A percentile compares a stretch with the other conserved stretches of the same genome.
Evolutionary conservation across 2,113 vertebrate genomes (phyloP).

Genomic region (Chascanopsetta lugubris): DNA sequence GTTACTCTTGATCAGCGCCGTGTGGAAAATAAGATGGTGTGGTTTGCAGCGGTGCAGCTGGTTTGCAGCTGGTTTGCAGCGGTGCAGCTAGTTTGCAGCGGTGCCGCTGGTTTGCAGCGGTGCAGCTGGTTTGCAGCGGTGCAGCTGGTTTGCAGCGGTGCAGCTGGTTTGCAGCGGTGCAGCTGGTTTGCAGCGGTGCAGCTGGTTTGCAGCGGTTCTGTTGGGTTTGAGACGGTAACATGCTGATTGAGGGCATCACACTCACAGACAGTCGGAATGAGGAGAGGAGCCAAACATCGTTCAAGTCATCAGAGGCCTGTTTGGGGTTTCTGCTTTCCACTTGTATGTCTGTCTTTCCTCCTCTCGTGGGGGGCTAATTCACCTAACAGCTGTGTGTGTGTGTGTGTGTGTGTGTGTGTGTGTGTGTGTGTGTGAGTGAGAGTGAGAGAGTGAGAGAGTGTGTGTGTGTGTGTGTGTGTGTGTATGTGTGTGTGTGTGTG

Average conservation of each 20-base stretch:
- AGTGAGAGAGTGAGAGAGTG: no score
- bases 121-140: conserved; percentile 21
- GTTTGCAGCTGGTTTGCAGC: conserved; percentile 26
- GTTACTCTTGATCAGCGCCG: not conserved
- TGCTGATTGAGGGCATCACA: conserved; percentile 8
- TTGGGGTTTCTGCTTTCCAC: conserved; percentile 57
- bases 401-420: conserved; percentile 41
- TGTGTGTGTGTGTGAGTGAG: conserved; percentile 32
- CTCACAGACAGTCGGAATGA: conserved; percentile 9
- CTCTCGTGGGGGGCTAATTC: conserved; percentile 46
- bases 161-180: conserved; percentile 36
- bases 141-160: conserved; percentile 27
- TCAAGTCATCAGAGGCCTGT: conserved; percentile 60
- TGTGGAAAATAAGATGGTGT: conserved; percentile 24
- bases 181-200: conserved; percentile 33
- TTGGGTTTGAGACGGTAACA: conserved; percentile 24
- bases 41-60: conserved; percentile 32
- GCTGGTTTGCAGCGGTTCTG: conserved; percentile 28
- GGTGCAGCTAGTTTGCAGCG: conserved; percentile 31
- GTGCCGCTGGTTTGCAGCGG: conserved; percentile 34
- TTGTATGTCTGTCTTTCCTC: conserved; percentile 30
- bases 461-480: conserved; percentile 6
- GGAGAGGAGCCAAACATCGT: conserved; percentile 28
- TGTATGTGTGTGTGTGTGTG: not conserved
- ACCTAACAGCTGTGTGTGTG: conserved; percentile 60